Base-by-base conservation (phyloP, 2,888 invertebrate species). In the Calliopum simillimum region DNA sequence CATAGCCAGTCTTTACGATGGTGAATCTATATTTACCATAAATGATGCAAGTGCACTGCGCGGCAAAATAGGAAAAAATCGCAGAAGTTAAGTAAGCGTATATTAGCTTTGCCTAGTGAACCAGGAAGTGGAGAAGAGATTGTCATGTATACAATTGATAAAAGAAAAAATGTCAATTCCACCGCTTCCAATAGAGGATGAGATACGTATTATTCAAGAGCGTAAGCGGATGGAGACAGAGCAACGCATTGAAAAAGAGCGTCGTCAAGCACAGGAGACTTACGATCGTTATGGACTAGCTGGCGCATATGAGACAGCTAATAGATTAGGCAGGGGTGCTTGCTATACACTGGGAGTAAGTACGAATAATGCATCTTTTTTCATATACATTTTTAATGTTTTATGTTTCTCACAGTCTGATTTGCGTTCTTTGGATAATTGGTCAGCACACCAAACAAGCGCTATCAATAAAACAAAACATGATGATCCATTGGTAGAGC, bases 11-110 rank as follows among this genome's bases (percentile, higher is more conserved):
- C 83, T 92, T 1, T 90, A 94, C 76, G 91, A 92, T 69, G 98
- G 98, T n/a, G 98, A 98, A 86, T 92, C 94, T 0, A 94, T 93
- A 2, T 97, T 96, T 83, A 92, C 92, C 75, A 86, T 98, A 68
- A 88, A 91, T 41, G 95, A 97, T 82, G 96, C 96, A 11, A 94
- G 95, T 83, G 89, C 92, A 3, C 87, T 96, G 79, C 90, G 96
- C 71, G 90, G 92, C 0, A 93, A 94, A 80, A 92, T 99, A 61
- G 92, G 95, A 1, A 93, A 43, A 93, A 84, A 89, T 95, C 67
- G 97, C 96, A 0, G 97, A 97, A 85, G 91, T 91, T 75, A 93
- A 94, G 94, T 84, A 96, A 96, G 83, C 91, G 92, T 84, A 94
- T 97, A 61, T 87, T 90, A 0, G 87, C 89, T 0, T 87, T 94